These are phyloP conservation scores for Drosophila aldrichi DNA, from an alignment of 2,888 invertebrate genomes.

Conservation along the genomic window DNA sequence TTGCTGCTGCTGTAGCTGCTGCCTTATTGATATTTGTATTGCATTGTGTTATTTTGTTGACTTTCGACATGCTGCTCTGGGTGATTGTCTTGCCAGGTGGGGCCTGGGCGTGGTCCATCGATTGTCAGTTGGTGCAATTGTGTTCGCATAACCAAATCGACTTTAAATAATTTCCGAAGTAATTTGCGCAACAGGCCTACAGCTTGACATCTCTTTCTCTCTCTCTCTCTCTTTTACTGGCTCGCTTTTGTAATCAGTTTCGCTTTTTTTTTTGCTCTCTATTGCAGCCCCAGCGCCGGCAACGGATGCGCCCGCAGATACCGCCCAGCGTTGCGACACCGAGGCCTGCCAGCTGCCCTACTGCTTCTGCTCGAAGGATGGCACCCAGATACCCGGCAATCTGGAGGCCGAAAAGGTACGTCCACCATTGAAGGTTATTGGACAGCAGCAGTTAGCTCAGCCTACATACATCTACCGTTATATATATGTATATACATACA, in stretches of 20 bases:
- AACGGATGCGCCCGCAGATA: constrained; percentile 92
- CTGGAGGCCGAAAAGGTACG: constrained; percentile 92
- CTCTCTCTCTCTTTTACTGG: not conserved
- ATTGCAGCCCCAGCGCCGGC: constrained; percentile 91
- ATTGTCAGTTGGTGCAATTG: constrained; percentile 40
- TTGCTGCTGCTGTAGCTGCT: constrained; percentile 19
- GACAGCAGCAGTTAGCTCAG: constrained; percentile 14
- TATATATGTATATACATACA: not conserved
- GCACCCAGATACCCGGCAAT: constrained; percentile 94
- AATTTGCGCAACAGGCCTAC: constrained; percentile 30
- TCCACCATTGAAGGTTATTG: constrained; percentile 3
- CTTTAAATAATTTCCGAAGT: constrained; percentile 72
- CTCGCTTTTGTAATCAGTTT: constrained; percentile 5
- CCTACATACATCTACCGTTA: not conserved
- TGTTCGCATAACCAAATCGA: constrained; percentile 56
- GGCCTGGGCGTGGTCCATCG: constrained; percentile 19
- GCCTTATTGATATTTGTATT: constrained; percentile 77
- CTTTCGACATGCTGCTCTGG: constrained; percentile 55
- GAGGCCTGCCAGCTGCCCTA: constrained; percentile 92
- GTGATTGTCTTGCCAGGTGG: constrained; percentile 23
- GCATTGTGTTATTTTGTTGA: constrained; percentile 77
- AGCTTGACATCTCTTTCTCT: not conserved
- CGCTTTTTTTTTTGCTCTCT: constrained; percentile 7
- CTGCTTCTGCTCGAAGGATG: constrained; percentile 96
- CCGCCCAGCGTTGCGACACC: constrained; percentile 92